Evolutionary conservation across 2,113 vertebrate genomes (phyloP).

Genomic region (Collichthys lucidus): DNA sequence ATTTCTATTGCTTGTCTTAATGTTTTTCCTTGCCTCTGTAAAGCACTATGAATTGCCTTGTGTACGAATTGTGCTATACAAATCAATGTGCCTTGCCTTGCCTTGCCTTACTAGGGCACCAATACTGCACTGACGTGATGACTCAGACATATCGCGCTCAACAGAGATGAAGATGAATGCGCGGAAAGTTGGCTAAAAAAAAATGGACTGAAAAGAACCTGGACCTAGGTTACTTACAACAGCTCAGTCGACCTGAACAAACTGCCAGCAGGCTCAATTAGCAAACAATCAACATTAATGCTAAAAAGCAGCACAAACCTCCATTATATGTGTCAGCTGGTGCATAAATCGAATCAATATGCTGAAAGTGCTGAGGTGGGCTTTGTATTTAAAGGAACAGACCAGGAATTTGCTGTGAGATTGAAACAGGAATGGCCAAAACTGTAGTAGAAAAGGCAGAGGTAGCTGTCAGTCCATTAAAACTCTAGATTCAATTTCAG

Average conservation of each 20-base stretch:
- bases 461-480: neutral
- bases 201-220: neutral
- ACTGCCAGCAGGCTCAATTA: neutral
- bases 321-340: neutral
- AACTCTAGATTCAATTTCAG: neutral
- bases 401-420: neutral
- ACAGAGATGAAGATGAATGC: neutral
- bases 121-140: neutral
- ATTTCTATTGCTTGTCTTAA: too few relatives aligned
- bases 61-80: too few relatives aligned
- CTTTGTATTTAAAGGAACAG: neutral
- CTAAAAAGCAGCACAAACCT: neutral
- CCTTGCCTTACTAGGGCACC: too few relatives aligned
- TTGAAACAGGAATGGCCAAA: neutral
- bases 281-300: neutral
- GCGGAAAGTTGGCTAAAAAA: neutral
- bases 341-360: neutral
- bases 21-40: too few relatives aligned
- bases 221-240: neutral
- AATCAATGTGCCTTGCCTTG: too few relatives aligned
- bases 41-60: too few relatives aligned
- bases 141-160: neutral
- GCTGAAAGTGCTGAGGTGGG: neutral
- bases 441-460: neutral
- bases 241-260: neutral